Conservation (phyloP, 2,888 invertebrate species). For the Thymelicus acteon region DNA sequence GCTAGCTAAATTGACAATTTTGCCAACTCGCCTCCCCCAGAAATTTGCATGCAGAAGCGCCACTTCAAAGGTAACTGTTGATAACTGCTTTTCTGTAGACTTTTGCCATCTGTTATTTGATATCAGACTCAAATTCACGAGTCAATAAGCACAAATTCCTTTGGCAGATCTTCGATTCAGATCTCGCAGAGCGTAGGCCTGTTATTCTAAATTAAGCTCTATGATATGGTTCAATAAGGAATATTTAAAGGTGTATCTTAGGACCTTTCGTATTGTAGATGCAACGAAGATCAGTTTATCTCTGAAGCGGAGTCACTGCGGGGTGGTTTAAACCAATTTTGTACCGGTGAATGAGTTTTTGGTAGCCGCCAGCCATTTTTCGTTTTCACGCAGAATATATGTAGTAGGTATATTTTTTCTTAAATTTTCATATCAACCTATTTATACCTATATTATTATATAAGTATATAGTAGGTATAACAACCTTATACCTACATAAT, state of each 20-base stretch:
- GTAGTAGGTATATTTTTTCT: constrained; percentile 28
- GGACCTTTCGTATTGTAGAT: constrained; percentile 38
- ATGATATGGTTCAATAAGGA: constrained; percentile 8
- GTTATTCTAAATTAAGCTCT: constrained; percentile 28
- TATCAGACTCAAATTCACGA: constrained; percentile 30
- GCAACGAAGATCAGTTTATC: constrained; percentile 66
- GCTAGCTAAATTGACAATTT: constrained; percentile 67
- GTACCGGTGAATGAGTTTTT: constrained; percentile 83
- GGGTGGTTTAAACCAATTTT: constrained; percentile 78
- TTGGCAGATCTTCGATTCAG: constrained; percentile 7
- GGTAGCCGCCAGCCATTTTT: constrained; percentile 81
- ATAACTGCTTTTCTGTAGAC: constrained; percentile 64
- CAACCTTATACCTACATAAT: too few relatives aligned
- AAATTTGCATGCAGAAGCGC: constrained; percentile 84
- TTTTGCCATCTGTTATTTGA: constrained; percentile 39
- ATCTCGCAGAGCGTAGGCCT: neutral
- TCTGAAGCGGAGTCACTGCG: constrained; percentile 62
- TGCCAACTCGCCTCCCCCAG: constrained; percentile 53
- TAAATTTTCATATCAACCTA: too few relatives aligned
- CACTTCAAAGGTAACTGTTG: constrained; percentile 81
- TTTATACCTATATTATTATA: neutral
- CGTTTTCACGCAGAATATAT: constrained; percentile 41
- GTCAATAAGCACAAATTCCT: constrained; percentile 42
- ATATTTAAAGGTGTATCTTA: constrained; percentile 5
- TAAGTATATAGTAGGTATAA: too few relatives aligned